Conservation (phyloP, 2,888 invertebrate species). For the Scelioninae gen. 1 region DNA sequence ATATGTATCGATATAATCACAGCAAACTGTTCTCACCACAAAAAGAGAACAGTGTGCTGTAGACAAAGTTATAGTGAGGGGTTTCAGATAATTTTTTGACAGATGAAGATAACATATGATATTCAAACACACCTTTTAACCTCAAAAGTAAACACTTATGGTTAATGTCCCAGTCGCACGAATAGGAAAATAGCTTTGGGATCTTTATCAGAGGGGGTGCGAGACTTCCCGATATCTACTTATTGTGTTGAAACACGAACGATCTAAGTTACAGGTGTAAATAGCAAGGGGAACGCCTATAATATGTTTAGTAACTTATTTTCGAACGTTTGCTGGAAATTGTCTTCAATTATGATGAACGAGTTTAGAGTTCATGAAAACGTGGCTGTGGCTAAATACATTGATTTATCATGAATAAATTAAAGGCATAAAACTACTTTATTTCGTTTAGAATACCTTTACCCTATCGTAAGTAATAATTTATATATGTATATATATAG, state of each 20-base stretch:
- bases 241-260: slow-evolving; percentile 59
- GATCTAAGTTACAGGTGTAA: slow-evolving; percentile 62
- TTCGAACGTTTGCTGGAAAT: slow-evolving; percentile 22
- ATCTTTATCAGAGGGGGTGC: slow-evolving; percentile 53
- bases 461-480: too few relatives aligned
- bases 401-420: not conserved
- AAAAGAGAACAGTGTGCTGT: too few relatives aligned
- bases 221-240: slow-evolving; percentile 40
- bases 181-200: slow-evolving; percentile 57
- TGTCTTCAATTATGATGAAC: slow-evolving; percentile 40
- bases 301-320: slow-evolving; percentile 56
- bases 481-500: too few relatives aligned
- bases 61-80: slow-evolving; percentile 4
- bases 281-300: slow-evolving; percentile 23
- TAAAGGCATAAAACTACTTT: too few relatives aligned
- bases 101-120: slow-evolving; percentile 24
- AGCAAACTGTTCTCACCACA: not conserved
- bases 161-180: slow-evolving; percentile 63
- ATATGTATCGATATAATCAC: not conserved
- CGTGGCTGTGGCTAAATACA: not conserved
- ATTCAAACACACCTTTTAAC: slow-evolving; percentile 42
- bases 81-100: slow-evolving; percentile 17
- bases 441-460: too few relatives aligned
- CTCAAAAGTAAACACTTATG: slow-evolving; percentile 53
- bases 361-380: slow-evolving; percentile 3